A percentile compares a stretch with the other conserved stretches of the same genome.
Conservation (phyloP, 2,797 vertebrate species). For the Argentina silus region DNA sequence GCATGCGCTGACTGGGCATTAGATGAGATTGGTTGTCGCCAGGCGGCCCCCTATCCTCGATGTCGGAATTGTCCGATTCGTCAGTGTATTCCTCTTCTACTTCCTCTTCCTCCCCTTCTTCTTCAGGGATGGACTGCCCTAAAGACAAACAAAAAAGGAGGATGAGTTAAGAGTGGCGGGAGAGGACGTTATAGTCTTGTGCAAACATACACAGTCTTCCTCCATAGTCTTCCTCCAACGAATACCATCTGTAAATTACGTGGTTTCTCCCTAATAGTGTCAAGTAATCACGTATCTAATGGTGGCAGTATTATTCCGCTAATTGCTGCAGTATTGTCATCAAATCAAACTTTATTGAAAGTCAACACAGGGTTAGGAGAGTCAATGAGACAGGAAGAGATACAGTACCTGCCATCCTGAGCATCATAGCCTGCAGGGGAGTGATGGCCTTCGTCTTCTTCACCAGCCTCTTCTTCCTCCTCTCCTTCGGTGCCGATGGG, state of each 20-base stretch:
- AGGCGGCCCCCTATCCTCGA: constrained; percentile 79
- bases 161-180: not conserved
- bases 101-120: constrained; percentile 87
- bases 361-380: too few species aligned
- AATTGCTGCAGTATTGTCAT: too few species aligned
- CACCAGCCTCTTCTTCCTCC: constrained; percentile 84
- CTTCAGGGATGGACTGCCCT: constrained; percentile 96
- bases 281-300: too few species aligned
- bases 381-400: not conserved
- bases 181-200: not conserved
- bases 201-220: not conserved
- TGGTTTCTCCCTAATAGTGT: too few species aligned
- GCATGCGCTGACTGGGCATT: constrained; percentile 61
- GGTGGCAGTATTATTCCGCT: too few species aligned
- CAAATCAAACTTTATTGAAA: too few species aligned
- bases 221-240: not conserved
- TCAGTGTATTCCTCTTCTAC: constrained; percentile 92
- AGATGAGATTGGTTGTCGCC: constrained; percentile 68
- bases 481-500: constrained; percentile 74
- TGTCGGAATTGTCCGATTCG: constrained; percentile 79
- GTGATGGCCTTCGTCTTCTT: constrained; percentile 96
- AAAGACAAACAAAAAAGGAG: constrained; percentile 33
- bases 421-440: constrained; percentile 98
- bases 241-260: too few species aligned
- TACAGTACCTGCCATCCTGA: constrained; percentile 93